Evolutionary conservation across 2,888 invertebrate species (phyloP), one percentile per base, ranked within the genome.

Genomic region (Lysandra bellargus): DNA sequence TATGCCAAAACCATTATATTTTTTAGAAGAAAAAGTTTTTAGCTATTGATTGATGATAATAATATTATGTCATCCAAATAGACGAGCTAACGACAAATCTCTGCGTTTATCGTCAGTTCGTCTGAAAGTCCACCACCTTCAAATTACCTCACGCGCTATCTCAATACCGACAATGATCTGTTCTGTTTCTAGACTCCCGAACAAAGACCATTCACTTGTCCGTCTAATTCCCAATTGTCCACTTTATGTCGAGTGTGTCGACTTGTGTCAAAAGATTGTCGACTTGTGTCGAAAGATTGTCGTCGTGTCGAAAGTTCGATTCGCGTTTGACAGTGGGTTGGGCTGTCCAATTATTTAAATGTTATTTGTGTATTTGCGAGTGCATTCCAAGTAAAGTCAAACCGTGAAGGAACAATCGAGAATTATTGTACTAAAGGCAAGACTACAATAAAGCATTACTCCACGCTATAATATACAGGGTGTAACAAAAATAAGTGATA

Each of bases 161-260:
- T 79, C 79, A 80, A 81, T 81, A 64, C n/a, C 76, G 83, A 84
- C 83, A 81, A 79, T 80, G 80, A 83, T 83, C 84, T 81, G 79
- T 77, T 80, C 44, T 76, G 80, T 80, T 81, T 80, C 75, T 74
- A 81, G 80, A 78, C 79, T 79, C 78, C 79, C 75, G 81, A 79
- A 83, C 81, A 80, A 81, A 78, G 78, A 78, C 81, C 83, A 85
- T 84, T 84, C 83, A 83, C 82, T 83, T 83, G 84, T 83, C 84
- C 80, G 80, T 85, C 84, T 53, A 76, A 57, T 57, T 76, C 53
- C 49, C 53, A 49, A 53, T 53, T 53, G 76, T 75, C 30, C 49
- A 74, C 17, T 69, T 69, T 69, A 14, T 37, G 74, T 44, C 74
- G 23, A 74, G 53, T 49, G 23, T 53, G 53, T 74, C 74, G 74